These are phyloP conservation scores for Steinernema scapterisci DNA, from an alignment of 2,888 invertebrate species.

Conservation along the genomic window DNA sequence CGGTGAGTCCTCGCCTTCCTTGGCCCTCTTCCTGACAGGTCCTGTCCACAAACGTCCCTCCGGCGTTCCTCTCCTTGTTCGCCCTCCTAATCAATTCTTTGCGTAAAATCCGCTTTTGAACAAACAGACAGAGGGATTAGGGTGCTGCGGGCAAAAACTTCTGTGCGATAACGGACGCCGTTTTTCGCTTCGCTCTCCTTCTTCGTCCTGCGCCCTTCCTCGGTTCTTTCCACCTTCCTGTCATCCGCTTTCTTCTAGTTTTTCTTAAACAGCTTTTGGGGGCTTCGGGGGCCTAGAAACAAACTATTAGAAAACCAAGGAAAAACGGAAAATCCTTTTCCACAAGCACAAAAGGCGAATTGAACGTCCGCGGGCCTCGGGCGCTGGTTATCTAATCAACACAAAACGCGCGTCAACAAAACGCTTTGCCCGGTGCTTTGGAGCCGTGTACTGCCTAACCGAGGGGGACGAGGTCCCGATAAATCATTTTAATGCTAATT, in stretches of 20 bases:
- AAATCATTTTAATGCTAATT: conserved; percentile 30
- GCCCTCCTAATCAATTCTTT: conserved; percentile 18
- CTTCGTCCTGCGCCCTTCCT: background rate
- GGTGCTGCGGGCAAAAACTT: conserved; percentile 25
- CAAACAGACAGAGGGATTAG: conserved; percentile 31
- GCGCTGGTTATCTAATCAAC: background rate
- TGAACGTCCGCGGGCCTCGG: background rate
- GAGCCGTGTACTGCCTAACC: background rate
- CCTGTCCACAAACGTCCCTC: background rate
- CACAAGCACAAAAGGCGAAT: background rate
- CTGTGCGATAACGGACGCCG: conserved; percentile 29
- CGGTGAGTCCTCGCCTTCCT: conserved; percentile 14
- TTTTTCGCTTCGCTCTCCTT: background rate
- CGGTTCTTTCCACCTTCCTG: background rate
- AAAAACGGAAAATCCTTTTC: too few species aligned
- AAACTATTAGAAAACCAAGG: too few species aligned
- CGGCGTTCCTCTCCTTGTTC: conserved; percentile 16
- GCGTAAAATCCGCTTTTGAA: conserved; percentile 22
- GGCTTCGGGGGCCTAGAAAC: background rate
- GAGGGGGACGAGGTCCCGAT: conserved; percentile 11
- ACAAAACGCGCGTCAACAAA: background rate
- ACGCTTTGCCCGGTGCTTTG: background rate
- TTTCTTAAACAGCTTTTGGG: background rate
- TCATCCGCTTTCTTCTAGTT: background rate
- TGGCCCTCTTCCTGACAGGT: background rate